Conservation (phyloP, 2,113 vertebrate genomes). For the Megaceryle torquata region DNA sequence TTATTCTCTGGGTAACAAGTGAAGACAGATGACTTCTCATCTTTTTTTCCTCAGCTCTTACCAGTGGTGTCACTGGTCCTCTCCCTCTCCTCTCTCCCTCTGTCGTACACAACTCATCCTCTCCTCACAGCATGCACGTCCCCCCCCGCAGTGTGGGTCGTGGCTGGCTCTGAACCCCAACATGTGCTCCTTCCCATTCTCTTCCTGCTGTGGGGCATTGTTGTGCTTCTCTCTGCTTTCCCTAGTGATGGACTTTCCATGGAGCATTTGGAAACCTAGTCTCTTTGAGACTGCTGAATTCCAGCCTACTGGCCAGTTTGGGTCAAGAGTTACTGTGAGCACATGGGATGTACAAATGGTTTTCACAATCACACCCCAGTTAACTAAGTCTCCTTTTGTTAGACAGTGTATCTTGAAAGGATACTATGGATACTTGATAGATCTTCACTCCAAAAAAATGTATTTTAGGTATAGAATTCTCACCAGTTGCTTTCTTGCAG, state of each 20-base stretch:
- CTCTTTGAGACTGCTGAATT: neutral
- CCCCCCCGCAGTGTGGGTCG: rapidly evolving
- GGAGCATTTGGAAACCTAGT: neutral
- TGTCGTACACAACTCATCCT: neutral
- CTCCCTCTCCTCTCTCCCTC: neutral
- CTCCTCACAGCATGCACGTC: neutral
- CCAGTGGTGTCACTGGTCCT: neutral
- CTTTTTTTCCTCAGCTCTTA: neutral
- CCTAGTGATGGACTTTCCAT: neutral
- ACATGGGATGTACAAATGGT: neutral
- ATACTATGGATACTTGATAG: neutral
- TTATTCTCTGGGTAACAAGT: neutral
- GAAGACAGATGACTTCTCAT: neutral
- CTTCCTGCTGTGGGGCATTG: neutral
- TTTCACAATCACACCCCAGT: neutral
- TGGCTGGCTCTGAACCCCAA: neutral
- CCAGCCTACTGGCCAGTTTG: neutral
- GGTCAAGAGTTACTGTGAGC: neutral
- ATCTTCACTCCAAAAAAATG: neutral
- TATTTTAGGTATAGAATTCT: neutral
- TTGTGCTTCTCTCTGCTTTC: neutral
- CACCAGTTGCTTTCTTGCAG: neutral
- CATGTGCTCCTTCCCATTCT: rapidly evolving
- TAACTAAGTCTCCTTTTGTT: neutral
- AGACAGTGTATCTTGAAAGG: neutral